Evolutionary conservation across 2,113 vertebrate species (phyloP), one percentile per base, ranked within the genome.

Genomic region (Heliornis fulica): DNA sequence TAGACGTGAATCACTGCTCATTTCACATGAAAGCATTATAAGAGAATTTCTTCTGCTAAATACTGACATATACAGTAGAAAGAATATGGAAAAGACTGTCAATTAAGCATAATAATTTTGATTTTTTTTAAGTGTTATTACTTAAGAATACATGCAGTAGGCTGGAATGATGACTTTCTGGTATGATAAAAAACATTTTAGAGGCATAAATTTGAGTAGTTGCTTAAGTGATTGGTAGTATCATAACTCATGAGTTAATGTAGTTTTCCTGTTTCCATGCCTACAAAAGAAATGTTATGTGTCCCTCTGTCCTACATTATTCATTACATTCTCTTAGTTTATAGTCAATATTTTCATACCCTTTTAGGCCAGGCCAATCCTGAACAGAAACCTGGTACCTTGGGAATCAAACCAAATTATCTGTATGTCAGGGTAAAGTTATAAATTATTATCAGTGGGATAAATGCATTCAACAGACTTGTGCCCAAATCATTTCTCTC

Each of bases 391-490:
- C 15, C 15, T 93, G 38, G 46, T 90, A 46, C 38, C 4, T 8
- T 60, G 76, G 85, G 69, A 77, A 92, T 92, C 71, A 86, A 92
- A 94, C 86, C 54, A 68, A 93, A 75, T 94, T 90, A 88, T 66
- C 87, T 91, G 31, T 86, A 23, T 83, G 43, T 46, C n/a, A 53
- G 51, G 31, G 13, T 83, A 64, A 85, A 93, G 53, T 83, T 94
- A 81, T 69, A 86, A 92, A 93, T 94, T 70, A 76, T 66, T 95
- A 81, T 80, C 82, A 61, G 25, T 57, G 71, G 40, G 23, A 89
- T 74, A 87, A 90, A 80, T 74, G 36, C 61, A 16, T 94, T 94
- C 72, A 90, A 17, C 51, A 60, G 64, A 78, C 46, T 83, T 23
- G 1, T 41, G 86, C 43, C 63, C 48, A 45, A 90, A 74, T 95